Percentiles rank a stretch among this genome's conserved stretches.
Evolutionary conservation across 1,140 invertebrate genomes (phyloP).

Genomic region (Bombus waltoni): DNA sequence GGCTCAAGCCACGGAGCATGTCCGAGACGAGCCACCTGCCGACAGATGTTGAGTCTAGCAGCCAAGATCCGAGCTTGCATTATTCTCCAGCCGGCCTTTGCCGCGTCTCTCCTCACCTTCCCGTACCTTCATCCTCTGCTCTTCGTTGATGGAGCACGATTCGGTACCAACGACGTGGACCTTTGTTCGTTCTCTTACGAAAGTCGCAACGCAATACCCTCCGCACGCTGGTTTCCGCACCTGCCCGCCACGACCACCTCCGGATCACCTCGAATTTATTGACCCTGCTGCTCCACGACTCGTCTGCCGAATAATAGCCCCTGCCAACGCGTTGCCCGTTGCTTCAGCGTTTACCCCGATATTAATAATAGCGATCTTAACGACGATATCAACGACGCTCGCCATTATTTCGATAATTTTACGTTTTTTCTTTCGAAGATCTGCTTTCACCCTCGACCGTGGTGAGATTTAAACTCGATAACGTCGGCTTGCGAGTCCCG

Average conservation of each 20-base stretch:
- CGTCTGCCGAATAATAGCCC: not conserved
- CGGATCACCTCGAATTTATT: constrained; percentile 54
- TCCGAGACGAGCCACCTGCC: constrained; percentile 75
- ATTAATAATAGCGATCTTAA: not conserved
- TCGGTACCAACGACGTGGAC: constrained; percentile 43
- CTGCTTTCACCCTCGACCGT: too few species aligned
- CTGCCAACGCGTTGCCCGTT: not conserved
- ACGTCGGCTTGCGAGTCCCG: too few species aligned
- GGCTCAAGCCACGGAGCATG: constrained; percentile 67
- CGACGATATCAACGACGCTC: too few species aligned
- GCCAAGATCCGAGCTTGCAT: constrained; percentile 58
- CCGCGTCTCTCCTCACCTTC: not conserved
- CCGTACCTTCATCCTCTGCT: not conserved
- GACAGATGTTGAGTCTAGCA: constrained; percentile 76
- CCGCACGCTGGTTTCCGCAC: constrained; percentile 40
- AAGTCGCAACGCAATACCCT: constrained; percentile 54
- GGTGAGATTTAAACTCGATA: too few species aligned
- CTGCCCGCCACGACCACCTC: constrained; percentile 62
- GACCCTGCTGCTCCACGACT: not conserved
- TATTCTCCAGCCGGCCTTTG: constrained; percentile 39
- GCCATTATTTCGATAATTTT: too few species aligned
- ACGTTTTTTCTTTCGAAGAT: too few species aligned
- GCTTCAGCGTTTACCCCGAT: not conserved
- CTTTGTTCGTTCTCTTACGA: constrained; percentile 57
- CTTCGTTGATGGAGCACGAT: constrained; percentile 28